Conservation (phyloP, 2,888 invertebrate genomes). For the Polylopha cassiicola region DNA sequence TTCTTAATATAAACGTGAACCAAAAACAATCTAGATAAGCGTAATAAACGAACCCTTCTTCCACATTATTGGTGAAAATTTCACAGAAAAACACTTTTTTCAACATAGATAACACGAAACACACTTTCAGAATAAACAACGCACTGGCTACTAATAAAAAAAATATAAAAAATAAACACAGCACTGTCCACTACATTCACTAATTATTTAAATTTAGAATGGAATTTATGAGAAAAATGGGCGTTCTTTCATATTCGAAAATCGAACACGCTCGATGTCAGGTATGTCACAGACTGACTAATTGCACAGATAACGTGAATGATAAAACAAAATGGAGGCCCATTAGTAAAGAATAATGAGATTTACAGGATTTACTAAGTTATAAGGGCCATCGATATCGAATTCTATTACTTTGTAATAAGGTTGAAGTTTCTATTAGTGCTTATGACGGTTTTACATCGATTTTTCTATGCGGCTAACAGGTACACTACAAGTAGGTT, state of each 20-base stretch:
- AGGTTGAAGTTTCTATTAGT: slow-evolving; percentile 3
- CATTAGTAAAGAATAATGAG: slow-evolving; percentile 36
- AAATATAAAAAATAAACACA: background rate
- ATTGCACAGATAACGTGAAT: slow-evolving; percentile 56
- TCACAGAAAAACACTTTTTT: slow-evolving; percentile 51
- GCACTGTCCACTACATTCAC: too few relatives aligned
- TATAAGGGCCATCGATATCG: slow-evolving; percentile 12
- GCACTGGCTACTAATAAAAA: slow-evolving; percentile 10
- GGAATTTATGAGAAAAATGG: slow-evolving; percentile 14
- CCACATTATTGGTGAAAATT: slow-evolving; percentile 33
- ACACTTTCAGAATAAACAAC: slow-evolving; percentile 1
- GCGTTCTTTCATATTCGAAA: slow-evolving; percentile 20
- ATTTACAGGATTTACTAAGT: slow-evolving; percentile 43
- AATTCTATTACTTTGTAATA: slow-evolving; percentile 6
- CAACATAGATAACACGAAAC: slow-evolving; percentile 32
- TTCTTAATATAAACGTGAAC: background rate
- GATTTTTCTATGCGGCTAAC: slow-evolving; percentile 7
- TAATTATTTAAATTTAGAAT: slow-evolving; percentile 9
- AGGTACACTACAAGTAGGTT: too few relatives aligned
- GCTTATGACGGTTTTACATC: background rate
- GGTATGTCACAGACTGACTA: slow-evolving; percentile 51
- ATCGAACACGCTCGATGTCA: slow-evolving; percentile 36
- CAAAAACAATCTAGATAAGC: background rate
- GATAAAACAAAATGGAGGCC: slow-evolving; percentile 46
- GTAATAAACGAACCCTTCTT: slow-evolving; percentile 34